Percentiles rank a stretch among this genome's conserved stretches.
Conservation (phyloP, 2,888 invertebrate species). For the Stenoptilia bipunctidactyla region DNA sequence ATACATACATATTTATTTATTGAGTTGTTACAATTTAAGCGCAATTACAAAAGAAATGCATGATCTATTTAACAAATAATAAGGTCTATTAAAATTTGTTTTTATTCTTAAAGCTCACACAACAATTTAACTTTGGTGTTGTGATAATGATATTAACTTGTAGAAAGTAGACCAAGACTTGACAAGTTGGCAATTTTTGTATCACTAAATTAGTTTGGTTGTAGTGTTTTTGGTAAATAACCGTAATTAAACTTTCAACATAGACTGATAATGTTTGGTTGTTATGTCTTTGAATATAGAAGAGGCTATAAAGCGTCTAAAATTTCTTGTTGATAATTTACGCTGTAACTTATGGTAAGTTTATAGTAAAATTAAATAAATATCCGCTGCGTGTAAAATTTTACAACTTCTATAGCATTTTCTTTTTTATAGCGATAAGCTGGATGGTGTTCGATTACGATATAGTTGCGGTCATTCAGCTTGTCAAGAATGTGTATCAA, state of each 20-base stretch:
- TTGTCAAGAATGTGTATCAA: constrained; percentile 36
- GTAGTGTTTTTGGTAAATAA: not conserved
- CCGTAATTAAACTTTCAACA: too few relatives aligned
- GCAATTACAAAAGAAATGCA: too few relatives aligned
- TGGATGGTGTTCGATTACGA: constrained; percentile 29
- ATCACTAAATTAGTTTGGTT: not conserved
- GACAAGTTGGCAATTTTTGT: too few relatives aligned
- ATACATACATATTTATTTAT: too few relatives aligned
- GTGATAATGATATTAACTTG: too few relatives aligned
- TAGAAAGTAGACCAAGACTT: too few relatives aligned
- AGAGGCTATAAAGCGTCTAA: not conserved
- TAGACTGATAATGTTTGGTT: not conserved
- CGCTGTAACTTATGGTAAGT: constrained; percentile 41
- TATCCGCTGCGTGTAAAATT: not conserved
- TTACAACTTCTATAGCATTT: too few relatives aligned
- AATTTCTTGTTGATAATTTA: not conserved
- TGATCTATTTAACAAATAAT: too few relatives aligned
- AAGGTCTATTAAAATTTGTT: too few relatives aligned
- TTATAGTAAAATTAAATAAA: not conserved
- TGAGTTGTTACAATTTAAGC: too few relatives aligned
- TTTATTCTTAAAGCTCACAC: too few relatives aligned
- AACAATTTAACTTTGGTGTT: too few relatives aligned
- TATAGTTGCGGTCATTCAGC: constrained; percentile 45
- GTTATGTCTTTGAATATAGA: constrained; percentile 1
- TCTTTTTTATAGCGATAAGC: constrained; percentile 31